phyloP scores from a whole-genome alignment of 2,113 vertebrate genomes.

The Nycticryphes semicollaris region DNA sequence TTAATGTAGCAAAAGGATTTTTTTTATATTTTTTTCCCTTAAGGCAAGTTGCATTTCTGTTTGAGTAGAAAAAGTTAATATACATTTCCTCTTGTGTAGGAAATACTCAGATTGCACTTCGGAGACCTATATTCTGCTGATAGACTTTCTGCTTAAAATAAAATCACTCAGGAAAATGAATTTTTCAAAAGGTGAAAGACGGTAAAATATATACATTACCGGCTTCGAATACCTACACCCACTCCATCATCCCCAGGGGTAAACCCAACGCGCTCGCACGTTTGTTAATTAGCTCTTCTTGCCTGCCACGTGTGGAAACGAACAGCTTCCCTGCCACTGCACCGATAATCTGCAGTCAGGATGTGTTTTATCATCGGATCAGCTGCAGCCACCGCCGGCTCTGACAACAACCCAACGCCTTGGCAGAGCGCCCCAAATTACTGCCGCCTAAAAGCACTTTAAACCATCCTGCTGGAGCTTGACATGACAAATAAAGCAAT shows the following conservation, averaged over 20 bases:
- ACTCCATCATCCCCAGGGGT: background rate
- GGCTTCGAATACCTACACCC: background rate
- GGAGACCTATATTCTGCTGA: background rate
- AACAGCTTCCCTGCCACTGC: background rate
- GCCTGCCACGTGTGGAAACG: background rate
- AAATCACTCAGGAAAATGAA: background rate
- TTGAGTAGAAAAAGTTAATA: background rate
- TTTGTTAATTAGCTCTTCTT: background rate
- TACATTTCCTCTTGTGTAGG: background rate
- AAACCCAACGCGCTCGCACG: background rate
- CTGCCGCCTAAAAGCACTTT: conserved; percentile 18
- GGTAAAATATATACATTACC: background rate
- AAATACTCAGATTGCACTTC: background rate
- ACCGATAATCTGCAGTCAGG: background rate
- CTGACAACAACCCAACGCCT: background rate
- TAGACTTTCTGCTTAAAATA: background rate
- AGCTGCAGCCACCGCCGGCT: background rate
- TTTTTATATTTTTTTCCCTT: background rate
- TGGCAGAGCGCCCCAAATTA: conserved; percentile 3
- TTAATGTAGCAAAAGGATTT: background rate
- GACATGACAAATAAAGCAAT: background rate
- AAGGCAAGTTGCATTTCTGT: background rate
- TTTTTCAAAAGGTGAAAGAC: background rate
- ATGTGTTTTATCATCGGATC: background rate
- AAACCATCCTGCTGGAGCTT: background rate